Percentiles rank a stretch among this genome's conserved stretches.
These are phyloP conservation scores for Mormoops blainvillei DNA, from an alignment of 2,113 vertebrate genomes.

Conservation along the genomic window DNA sequence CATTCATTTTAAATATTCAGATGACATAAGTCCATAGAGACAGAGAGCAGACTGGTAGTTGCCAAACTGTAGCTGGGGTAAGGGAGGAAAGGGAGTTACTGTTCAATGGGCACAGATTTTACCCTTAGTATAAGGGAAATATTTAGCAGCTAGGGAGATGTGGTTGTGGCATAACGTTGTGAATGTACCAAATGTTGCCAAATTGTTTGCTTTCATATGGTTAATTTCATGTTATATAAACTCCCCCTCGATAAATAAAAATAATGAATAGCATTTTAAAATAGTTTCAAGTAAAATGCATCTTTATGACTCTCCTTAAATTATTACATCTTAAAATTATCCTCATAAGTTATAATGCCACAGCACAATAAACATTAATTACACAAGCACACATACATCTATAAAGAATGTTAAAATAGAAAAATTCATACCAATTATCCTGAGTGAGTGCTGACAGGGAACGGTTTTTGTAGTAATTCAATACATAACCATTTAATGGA, in stretches of 20 bases:
- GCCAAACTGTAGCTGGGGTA: not conserved
- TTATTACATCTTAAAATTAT: not conserved
- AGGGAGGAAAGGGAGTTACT: not conserved
- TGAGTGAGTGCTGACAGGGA: slow-evolving; percentile 35
- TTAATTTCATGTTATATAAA: not conserved
- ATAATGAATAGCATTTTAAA: not conserved
- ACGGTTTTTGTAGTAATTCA: slow-evolving; percentile 71
- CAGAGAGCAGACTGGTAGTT: not conserved
- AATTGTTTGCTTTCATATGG: not conserved
- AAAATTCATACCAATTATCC: slow-evolving; percentile 57
- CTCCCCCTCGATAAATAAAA: not conserved
- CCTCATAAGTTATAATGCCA: not conserved
- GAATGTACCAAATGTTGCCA: not conserved
- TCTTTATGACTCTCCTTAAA: not conserved
- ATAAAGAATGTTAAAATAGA: not conserved
- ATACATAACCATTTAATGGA: slow-evolving; percentile 67
- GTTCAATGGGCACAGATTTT: not conserved
- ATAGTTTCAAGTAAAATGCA: not conserved
- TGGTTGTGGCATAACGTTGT: not conserved
- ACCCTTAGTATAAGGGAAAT: not conserved
- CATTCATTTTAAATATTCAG: not conserved
- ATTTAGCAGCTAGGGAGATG: not conserved
- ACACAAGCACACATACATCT: not conserved
- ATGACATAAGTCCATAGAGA: not conserved
- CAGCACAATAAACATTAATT: not conserved